phyloP scores from a whole-genome alignment of 2,888 invertebrate genomes.

The Hesperia comma region DNA sequence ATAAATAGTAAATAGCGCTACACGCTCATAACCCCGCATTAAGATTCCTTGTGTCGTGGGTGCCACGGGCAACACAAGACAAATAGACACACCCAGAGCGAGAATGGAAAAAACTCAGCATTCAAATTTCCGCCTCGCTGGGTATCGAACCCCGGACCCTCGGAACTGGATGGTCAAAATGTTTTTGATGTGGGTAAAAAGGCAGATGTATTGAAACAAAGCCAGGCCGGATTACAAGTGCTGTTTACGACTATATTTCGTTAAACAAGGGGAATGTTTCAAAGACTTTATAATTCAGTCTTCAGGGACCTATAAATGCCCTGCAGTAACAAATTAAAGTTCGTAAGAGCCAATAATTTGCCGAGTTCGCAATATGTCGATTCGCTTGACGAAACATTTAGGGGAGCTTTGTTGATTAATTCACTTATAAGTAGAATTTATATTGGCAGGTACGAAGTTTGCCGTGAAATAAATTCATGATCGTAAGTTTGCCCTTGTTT shows the following conservation, averaged over 20 bases:
- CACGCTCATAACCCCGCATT: too few species aligned
- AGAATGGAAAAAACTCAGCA: too few species aligned
- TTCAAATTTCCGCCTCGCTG: too few species aligned
- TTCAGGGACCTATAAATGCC: conserved; percentile 49
- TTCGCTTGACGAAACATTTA: conserved; percentile 46
- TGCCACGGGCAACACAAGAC: too few species aligned
- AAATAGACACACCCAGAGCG: too few species aligned
- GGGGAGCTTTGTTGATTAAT: conserved; percentile 46
- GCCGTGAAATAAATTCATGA: conserved; percentile 34
- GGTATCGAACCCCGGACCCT: too few species aligned
- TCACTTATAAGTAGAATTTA: conserved; percentile 35
- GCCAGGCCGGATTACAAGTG: too few species aligned
- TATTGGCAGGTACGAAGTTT: conserved; percentile 34
- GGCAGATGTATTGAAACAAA: too few species aligned
- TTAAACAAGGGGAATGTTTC: conserved; percentile 19
- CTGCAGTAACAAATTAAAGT: conserved; percentile 48
- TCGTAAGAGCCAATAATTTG: conserved; percentile 47
- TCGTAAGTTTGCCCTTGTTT: conserved; percentile 17
- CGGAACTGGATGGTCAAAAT: too few species aligned
- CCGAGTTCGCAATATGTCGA: conserved; percentile 50
- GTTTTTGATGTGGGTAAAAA: too few species aligned
- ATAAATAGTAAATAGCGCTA: too few species aligned
- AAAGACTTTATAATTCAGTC: conserved; percentile 41
- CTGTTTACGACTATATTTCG: neutral
- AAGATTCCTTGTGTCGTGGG: too few species aligned